These are phyloP conservation scores for Amyelois transitella DNA, from an alignment of 1,140 invertebrate species.

Conservation along the genomic window DNA sequence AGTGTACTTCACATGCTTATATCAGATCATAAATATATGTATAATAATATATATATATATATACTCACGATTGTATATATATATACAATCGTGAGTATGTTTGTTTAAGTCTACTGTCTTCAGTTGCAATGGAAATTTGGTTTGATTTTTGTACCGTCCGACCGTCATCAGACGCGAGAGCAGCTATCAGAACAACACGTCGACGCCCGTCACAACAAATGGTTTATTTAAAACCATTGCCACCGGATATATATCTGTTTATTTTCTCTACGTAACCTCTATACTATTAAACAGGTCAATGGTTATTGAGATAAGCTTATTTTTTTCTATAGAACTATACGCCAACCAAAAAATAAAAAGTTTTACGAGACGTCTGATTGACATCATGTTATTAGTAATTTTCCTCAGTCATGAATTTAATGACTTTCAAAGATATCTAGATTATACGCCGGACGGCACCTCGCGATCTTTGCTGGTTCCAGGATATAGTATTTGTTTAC, in stretches of 20 bases:
- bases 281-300: neutral
- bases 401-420: too few relatives aligned
- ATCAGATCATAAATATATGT: too few relatives aligned
- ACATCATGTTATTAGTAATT: too few relatives aligned
- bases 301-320: neutral
- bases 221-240: conserved; percentile 1
- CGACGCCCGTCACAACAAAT: neutral
- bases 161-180: conserved; percentile 7
- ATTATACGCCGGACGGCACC: too few relatives aligned
- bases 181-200: neutral
- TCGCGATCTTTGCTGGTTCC: too few relatives aligned
- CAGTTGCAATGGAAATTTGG: conserved; percentile 4
- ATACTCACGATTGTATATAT: too few relatives aligned
- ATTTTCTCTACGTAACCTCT: neutral
- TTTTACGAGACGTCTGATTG: too few relatives aligned
- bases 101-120: neutral
- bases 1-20: too few relatives aligned
- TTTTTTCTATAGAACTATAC: neutral
- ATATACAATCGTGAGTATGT: neutral
- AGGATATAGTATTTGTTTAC: too few relatives aligned
- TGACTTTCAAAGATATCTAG: too few relatives aligned
- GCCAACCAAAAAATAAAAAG: too few relatives aligned
- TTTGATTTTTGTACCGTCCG: conserved; percentile 3
- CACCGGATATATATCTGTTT: conserved; percentile 7
- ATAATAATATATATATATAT: too few relatives aligned